These are phyloP conservation scores for Huso huso DNA, from an alignment of 2,797 vertebrate species.

Conservation along the genomic window DNA sequence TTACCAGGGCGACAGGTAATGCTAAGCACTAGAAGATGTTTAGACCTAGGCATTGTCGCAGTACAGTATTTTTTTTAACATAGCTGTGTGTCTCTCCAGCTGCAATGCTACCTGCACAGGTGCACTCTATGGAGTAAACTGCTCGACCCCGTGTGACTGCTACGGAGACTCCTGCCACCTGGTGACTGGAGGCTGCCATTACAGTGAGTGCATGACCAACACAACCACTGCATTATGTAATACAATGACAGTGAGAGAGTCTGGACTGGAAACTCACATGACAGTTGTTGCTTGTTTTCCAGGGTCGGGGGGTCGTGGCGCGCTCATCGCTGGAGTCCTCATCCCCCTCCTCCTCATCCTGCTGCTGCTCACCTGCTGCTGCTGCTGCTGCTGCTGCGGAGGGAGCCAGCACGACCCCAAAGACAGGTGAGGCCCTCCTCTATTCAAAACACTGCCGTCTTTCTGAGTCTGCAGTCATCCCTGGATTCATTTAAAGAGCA, in stretches of 20 bases:
- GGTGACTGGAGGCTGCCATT: conserved; percentile 61
- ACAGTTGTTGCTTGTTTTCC: not conserved
- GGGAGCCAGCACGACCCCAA: conserved; percentile 53
- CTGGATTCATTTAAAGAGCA: no score
- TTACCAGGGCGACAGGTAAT: conserved; percentile 79
- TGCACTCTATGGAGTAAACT: conserved; percentile 75
- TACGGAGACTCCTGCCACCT: conserved; percentile 63
- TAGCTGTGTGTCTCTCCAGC: conserved; percentile 44
- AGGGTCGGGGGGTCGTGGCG: conserved; percentile 44
- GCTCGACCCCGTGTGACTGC: conserved; percentile 72
- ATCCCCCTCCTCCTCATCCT: conserved; percentile 72
- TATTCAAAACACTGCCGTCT: no score
- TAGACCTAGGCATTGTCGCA: not conserved
- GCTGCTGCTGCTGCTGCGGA: conserved; percentile 65
- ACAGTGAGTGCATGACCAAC: conserved; percentile 52
- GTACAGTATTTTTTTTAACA: not conserved
- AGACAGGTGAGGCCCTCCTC: conserved; percentile 60
- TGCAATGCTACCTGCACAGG: conserved; percentile 80
- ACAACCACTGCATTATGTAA: not conserved
- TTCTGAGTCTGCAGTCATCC: no score
- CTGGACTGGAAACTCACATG: not conserved
- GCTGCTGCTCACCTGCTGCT: conserved; percentile 62
- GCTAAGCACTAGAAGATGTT: not conserved
- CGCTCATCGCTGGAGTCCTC: conserved; percentile 63
- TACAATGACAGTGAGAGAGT: not conserved